Evolutionary conservation across 2,888 invertebrate species (phyloP).

Genomic region (Cephonodes hylas): DNA sequence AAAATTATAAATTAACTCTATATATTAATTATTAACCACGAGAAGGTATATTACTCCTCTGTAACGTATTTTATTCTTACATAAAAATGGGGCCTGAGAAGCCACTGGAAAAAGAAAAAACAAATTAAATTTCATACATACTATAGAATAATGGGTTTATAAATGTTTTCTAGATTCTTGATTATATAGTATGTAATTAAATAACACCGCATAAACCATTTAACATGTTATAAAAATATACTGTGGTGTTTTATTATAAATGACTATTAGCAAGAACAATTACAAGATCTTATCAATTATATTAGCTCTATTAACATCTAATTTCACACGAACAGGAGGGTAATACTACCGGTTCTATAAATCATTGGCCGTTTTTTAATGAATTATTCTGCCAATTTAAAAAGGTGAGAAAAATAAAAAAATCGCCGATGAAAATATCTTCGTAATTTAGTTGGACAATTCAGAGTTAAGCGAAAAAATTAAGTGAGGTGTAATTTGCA

Average conservation of each 20-base stretch:
- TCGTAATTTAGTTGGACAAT: conserved; percentile 3
- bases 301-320: conserved; percentile 56
- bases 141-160: background rate
- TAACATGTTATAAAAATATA: background rate
- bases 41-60: too few species aligned
- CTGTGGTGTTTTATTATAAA: background rate
- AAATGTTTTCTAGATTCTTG: background rate
- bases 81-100: too few species aligned
- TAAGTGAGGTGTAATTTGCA: conserved; percentile 4
- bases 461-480: conserved; percentile 1
- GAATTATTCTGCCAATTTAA: background rate
- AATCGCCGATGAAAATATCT: conserved; percentile 18
- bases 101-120: too few species aligned
- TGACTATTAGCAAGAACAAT: background rate
- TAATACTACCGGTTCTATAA: background rate
- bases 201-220: background rate
- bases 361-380: background rate
- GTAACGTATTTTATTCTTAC: too few species aligned
- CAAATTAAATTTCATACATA: background rate
- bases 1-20: too few species aligned
- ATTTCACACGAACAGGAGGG: conserved; percentile 30
- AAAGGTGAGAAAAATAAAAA: conserved; percentile 19
- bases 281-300: conserved; percentile 34
- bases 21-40: too few species aligned
- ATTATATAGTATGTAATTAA: background rate